Evolutionary conservation across 2,888 invertebrate species (phyloP).

Genomic region (Lithosia quadra): DNA sequence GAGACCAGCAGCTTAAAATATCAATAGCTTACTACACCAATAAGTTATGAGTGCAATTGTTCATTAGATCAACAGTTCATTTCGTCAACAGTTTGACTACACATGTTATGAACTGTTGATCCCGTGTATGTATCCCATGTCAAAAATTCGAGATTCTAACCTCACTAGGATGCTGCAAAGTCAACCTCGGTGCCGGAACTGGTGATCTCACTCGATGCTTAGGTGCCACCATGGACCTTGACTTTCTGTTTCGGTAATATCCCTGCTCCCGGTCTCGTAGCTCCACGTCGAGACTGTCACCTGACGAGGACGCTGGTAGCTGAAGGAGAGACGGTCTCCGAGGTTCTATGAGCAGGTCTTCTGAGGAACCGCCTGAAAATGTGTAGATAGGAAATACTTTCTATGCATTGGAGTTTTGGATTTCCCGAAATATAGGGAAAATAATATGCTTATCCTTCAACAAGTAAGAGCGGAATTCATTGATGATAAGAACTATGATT

Average conservation of each 20-base stretch:
- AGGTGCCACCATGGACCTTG: conserved; percentile 76
- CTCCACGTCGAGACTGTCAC: conserved; percentile 81
- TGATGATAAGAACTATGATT: no score
- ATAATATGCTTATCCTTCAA: no score
- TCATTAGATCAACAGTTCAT: no score
- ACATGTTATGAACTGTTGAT: no score
- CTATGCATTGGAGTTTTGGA: not conserved
- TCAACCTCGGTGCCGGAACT: conserved; percentile 71
- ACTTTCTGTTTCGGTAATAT: conserved; percentile 70
- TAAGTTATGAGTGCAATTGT: no score
- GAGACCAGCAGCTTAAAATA: no score
- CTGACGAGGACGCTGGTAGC: conserved; percentile 78
- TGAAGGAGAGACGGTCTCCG: conserved; percentile 73
- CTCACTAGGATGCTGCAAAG: conserved; percentile 63
- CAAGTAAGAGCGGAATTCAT: no score
- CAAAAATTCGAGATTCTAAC: conserved; percentile 47
- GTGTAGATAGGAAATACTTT: not conserved
- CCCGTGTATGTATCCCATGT: no score
- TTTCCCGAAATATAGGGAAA: not conserved
- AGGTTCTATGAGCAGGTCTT: conserved; percentile 67
- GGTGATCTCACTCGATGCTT: conserved; percentile 74
- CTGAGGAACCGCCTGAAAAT: conserved; percentile 79
- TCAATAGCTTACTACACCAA: no score
- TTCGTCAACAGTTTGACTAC: no score
- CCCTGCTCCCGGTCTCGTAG: conserved; percentile 66